A percentile compares a stretch with the other conserved stretches of the same genome.
These are phyloP conservation scores for Mythimna pallens DNA, from an alignment of 2,888 invertebrate genomes.

Conservation along the genomic window DNA sequence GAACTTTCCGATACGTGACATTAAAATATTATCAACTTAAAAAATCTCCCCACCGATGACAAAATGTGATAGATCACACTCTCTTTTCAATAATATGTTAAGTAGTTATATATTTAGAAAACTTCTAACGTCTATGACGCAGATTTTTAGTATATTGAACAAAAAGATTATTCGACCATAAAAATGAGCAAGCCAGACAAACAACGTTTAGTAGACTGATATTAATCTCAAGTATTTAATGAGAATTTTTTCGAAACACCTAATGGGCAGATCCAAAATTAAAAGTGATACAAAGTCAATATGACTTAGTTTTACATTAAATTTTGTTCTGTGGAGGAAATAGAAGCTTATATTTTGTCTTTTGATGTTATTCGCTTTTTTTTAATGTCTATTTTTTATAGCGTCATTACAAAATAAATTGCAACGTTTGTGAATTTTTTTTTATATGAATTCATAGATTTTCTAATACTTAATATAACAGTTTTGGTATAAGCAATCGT, in stretches of 20 bases:
- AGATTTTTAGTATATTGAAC: conserved; percentile 2
- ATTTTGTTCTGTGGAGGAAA: neutral
- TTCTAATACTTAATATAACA: neutral
- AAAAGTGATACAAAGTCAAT: neutral
- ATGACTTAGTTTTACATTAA: neutral
- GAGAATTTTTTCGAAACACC: conserved; percentile 1
- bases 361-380: neutral
- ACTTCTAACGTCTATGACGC: neutral
- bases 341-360: neutral
- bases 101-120: conserved; percentile 1
- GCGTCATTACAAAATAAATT: too few relatives aligned
- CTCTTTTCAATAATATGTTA: neutral
- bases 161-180: conserved; percentile 6
- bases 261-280: conserved; percentile 6
- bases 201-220: neutral
- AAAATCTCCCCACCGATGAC: conserved; percentile 52
- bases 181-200: neutral
- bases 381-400: too few relatives aligned
- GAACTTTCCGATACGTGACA: conserved; percentile 34
- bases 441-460: neutral
- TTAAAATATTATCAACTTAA: conserved; percentile 28
- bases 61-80: conserved; percentile 66
- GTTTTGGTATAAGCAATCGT: too few relatives aligned
- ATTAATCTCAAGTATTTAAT: conserved; percentile 11
- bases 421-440: too few relatives aligned